Evolutionary conservation across 2,797 vertebrate genomes (phyloP).

Genomic region (Anguilla megastoma): DNA sequence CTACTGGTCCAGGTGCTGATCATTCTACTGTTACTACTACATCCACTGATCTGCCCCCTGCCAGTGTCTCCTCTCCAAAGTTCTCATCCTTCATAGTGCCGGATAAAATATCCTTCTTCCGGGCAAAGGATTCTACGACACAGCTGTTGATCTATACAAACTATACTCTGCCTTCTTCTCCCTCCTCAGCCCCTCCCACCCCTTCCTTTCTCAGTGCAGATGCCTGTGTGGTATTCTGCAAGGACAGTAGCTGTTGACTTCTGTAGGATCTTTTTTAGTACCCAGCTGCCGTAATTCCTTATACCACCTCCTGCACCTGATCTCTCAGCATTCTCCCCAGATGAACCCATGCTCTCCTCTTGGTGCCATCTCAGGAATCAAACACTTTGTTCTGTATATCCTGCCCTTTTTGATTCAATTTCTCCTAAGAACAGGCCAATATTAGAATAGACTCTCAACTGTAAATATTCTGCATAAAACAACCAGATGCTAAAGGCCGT

Average conservation of each 20-base stretch:
- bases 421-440: background rate
- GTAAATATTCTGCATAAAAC: background rate
- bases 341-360: background rate
- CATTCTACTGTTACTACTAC: background rate
- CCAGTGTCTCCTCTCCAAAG: background rate
- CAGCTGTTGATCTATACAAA: background rate
- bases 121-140: background rate
- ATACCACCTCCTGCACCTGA: background rate
- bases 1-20: background rate
- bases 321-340: background rate
- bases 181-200: background rate
- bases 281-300: background rate
- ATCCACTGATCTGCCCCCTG: background rate
- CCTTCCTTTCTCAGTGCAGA: background rate
- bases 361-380: background rate
- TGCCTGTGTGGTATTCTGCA: background rate
- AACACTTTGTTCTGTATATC: background rate
- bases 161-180: background rate
- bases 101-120: background rate
- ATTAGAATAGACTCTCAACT: background rate
- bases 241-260: background rate
- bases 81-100: background rate
- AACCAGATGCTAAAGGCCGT: background rate
- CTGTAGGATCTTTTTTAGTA: background rate
- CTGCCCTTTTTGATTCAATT: background rate